Base-by-base conservation (phyloP, 1,140 invertebrate genomes). In the Nixonia krombeini region DNA sequence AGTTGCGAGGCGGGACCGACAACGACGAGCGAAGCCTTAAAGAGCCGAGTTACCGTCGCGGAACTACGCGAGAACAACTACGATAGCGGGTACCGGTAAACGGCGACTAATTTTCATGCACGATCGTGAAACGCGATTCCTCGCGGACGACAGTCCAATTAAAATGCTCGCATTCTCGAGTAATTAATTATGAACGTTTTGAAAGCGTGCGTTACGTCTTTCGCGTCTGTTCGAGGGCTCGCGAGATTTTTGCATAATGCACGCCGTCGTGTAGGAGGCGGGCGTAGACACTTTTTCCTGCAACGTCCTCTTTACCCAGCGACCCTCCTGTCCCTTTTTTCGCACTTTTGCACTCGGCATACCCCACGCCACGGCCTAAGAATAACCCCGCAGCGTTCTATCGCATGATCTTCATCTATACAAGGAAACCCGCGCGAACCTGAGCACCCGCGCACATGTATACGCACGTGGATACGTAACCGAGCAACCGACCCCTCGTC, bases 311-410 rank as follows among this genome's bases (percentile, higher is more conserved):
- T 62, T 55, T 42, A 66, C 52, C 58, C 49, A 68, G 57, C 66
- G 49, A 72, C 70, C 59, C 57, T 65, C 51, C 40, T 44, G 40
- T 63, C n/a, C n/a, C 41, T 49, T 68, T 78, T 76, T 79, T 76
- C 78, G 74, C 75, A 79, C 76, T 79, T 76, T 74, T 71, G 52
- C 73, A 62, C 63, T 57, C 65, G 69, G 42, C 66, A 61, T 74
- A 76, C 75, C 58, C 73, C 63, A 72, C 71, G 67, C 63, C 63
- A 57, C 68, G 67, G 62, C 67, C 65, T 73, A 75, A 77, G 73
- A 76, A 76, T 70, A 74, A 75, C 73, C 71, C 67, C 58, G 55
- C 46, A 59, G 57, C 62, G 52, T 51, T 38, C 49, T 74, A 65
- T 76, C 74, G 71, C 57, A 47, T 67, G 55, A 76, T 76, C 69